phyloP scores from a whole-genome alignment of 2,888 invertebrate species.

The Arge pagana region DNA sequence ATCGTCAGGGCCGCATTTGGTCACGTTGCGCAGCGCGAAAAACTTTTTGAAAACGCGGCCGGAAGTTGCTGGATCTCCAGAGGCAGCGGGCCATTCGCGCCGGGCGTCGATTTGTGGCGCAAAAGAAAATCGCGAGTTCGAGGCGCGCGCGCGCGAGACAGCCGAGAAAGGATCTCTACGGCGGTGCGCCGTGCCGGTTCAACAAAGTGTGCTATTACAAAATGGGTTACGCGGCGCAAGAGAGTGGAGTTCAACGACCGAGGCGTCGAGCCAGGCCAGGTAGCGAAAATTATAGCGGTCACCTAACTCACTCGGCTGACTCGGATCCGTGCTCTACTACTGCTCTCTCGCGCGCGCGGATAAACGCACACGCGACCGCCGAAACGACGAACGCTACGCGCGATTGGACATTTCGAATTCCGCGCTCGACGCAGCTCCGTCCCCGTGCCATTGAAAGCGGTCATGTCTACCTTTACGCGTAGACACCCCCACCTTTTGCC shows the following conservation, averaged over 20 bases:
- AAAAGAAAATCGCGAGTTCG: no score
- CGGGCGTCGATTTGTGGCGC: no score
- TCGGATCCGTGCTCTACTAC: conserved; percentile 18
- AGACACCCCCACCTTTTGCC: conserved; percentile 27
- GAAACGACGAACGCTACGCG: conserved; percentile 8
- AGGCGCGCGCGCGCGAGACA: no score
- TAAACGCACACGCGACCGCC: no score
- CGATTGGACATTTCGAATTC: conserved; percentile 8
- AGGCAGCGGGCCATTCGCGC: no score
- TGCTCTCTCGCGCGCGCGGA: conserved; percentile 29
- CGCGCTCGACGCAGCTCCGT: conserved; percentile 1
- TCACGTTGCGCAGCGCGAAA: no score
- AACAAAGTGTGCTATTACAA: conserved; percentile 58
- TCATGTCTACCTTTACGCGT: conserved; percentile 3
- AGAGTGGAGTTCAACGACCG: conserved; percentile 55
- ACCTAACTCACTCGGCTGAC: conserved; percentile 30
- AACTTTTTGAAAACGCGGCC: no score
- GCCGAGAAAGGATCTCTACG: no score
- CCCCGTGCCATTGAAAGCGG: conserved; percentile 17
- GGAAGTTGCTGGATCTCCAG: no score
- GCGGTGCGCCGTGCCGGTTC: conserved; percentile 51
- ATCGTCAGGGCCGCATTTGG: no score
- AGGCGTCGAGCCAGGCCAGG: conserved; percentile 35
- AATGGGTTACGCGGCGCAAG: conserved; percentile 57
- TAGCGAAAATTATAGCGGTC: conserved; percentile 51